These are phyloP conservation scores for Mustela erminea DNA, from an alignment of 2,797 vertebrate species.

Conservation along the genomic window DNA sequence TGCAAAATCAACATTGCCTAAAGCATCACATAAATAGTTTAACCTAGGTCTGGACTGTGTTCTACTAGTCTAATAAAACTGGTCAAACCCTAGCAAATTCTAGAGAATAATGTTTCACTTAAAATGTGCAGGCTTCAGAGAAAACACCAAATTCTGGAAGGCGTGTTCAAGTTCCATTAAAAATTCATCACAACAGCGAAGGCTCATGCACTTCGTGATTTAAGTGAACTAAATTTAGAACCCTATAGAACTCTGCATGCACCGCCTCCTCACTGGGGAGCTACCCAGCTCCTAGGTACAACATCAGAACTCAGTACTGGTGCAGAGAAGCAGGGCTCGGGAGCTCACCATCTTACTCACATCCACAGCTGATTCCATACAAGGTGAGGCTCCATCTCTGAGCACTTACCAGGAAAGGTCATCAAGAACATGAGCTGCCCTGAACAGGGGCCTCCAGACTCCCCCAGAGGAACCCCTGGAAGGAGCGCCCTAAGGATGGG, in stretches of 20 bases:
- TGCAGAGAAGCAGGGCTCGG: neutral
- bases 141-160: constrained; percentile 55
- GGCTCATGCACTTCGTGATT: neutral
- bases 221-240: constrained; percentile 51
- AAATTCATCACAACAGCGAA: constrained; percentile 53
- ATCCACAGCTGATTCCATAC: neutral
- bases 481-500: neutral
- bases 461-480: neutral
- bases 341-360: neutral
- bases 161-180: constrained; percentile 29
- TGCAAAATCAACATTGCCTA: constrained; percentile 44
- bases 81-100: constrained; percentile 53
- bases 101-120: constrained; percentile 40
- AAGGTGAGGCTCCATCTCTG: neutral
- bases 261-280: neutral
- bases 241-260: neutral
- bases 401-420: neutral
- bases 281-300: neutral
- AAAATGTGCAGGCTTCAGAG: constrained; percentile 52
- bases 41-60: neutral
- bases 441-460: neutral
- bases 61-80: neutral
- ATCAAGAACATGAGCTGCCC: neutral
- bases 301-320: neutral
- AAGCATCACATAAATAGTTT: neutral